These are phyloP conservation scores for Prunella strophiata DNA, from an alignment of 2,797 vertebrate species.

Conservation along the genomic window DNA sequence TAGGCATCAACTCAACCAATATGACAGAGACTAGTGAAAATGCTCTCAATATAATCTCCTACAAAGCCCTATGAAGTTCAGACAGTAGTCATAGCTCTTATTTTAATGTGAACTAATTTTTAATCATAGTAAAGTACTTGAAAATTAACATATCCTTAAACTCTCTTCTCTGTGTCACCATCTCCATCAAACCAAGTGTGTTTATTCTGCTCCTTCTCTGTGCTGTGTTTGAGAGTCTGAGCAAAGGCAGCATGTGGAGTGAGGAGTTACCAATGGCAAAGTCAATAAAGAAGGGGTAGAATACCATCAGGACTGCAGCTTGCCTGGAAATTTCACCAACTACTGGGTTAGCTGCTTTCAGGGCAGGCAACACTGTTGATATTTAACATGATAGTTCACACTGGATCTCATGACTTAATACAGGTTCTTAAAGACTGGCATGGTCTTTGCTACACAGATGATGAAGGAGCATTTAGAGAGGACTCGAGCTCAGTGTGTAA, in stretches of 20 bases:
- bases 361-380: not conserved
- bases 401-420: not conserved
- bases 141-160: constrained; percentile 36
- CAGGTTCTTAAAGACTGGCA: not conserved
- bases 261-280: not conserved
- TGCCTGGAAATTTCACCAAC: not conserved
- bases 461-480: not conserved
- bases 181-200: not conserved
- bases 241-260: not conserved
- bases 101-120: constrained; percentile 23
- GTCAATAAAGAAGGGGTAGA: not conserved
- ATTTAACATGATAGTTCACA: not conserved
- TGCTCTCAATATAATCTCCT: not conserved
- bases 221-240: not conserved
- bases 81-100: not conserved
- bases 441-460: not conserved
- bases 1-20: not conserved
- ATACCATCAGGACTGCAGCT: not conserved
- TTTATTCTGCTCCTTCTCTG: not conserved
- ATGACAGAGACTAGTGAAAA: not conserved
- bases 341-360: not conserved
- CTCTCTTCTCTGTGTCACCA: not conserved
- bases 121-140: constrained; percentile 17
- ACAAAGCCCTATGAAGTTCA: not conserved
- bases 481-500: not conserved